Conservation (phyloP, 1,140 invertebrate species). For the Tetragonula clypearis region DNA sequence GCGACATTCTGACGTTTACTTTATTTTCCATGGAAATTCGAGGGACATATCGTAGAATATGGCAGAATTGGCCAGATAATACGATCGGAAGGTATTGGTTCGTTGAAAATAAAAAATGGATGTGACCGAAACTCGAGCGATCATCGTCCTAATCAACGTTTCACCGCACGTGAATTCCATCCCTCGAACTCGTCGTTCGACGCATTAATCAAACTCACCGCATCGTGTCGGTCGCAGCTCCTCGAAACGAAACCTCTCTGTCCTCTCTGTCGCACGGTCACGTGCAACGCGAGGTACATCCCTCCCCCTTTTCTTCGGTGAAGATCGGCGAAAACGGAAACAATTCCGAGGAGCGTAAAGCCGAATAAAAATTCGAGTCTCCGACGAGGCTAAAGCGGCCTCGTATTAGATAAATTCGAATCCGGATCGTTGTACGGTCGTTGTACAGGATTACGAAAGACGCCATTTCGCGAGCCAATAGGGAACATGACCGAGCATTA, state of each 20-base stretch:
- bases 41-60: not conserved
- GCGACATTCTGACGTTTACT: not conserved
- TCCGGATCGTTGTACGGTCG: constrained; percentile 67
- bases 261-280: too few relatives aligned
- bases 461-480: constrained; percentile 71
- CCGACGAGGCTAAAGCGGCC: constrained; percentile 20
- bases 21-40: not conserved
- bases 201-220: constrained; percentile 33
- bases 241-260: not conserved
- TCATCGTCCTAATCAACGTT: not conserved
- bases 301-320: not conserved
- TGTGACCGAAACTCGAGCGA: not conserved
- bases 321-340: constrained; percentile 7
- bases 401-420: constrained; percentile 63
- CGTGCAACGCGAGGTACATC: constrained; percentile 7
- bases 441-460: constrained; percentile 77
- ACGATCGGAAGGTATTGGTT: not conserved
- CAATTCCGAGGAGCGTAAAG: constrained; percentile 23
- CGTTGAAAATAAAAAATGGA: not conserved
- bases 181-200: constrained; percentile 1
- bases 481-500: constrained; percentile 65
- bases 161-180: not conserved
- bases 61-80: not conserved
- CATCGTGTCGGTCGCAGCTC: constrained; percentile 3
- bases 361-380: constrained; percentile 35